Evolutionary conservation across 2,888 invertebrate species (phyloP).

Genomic region (Nowickia ferox): DNA sequence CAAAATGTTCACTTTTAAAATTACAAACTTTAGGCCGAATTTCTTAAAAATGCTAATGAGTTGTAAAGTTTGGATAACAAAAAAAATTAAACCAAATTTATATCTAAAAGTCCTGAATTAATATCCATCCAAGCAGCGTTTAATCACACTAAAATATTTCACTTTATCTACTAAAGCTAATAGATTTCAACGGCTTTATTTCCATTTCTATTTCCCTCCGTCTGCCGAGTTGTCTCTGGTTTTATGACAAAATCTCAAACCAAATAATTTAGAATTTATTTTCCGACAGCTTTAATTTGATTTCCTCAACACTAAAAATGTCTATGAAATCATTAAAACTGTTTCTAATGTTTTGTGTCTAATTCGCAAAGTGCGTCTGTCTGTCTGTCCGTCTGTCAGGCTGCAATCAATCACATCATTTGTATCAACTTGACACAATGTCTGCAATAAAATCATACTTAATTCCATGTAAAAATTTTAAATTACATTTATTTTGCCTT

Average conservation of each 20-base stretch:
- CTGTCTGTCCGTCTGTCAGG: conserved; percentile 42
- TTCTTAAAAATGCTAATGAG: too few species aligned
- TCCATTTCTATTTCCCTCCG: not conserved
- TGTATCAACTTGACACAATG: conserved; percentile 43
- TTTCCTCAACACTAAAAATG: conserved; percentile 22
- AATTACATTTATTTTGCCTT: conserved; percentile 56
- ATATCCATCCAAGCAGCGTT: too few species aligned
- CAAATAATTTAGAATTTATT: conserved; percentile 8
- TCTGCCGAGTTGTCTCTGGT: not conserved
- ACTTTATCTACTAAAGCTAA: not conserved
- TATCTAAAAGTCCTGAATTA: not conserved
- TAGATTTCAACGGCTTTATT: not conserved
- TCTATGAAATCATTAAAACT: not conserved
- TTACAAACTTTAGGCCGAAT: too few species aligned
- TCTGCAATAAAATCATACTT: conserved; percentile 49
- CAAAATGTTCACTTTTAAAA: too few species aligned
- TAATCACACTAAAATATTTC: too few species aligned
- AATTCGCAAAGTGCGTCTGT: conserved; percentile 27
- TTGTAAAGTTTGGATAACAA: too few species aligned
- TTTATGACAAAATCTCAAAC: not conserved
- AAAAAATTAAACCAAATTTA: not conserved
- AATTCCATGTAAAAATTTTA: conserved; percentile 40
- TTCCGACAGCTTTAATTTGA: conserved; percentile 18
- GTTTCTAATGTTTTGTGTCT: not conserved
- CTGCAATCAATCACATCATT: conserved; percentile 50